A percentile compares a stretch with the other conserved stretches of the same genome.
phyloP scores from a whole-genome alignment of 2,888 invertebrate species.

The Nemapogon koenigi region DNA sequence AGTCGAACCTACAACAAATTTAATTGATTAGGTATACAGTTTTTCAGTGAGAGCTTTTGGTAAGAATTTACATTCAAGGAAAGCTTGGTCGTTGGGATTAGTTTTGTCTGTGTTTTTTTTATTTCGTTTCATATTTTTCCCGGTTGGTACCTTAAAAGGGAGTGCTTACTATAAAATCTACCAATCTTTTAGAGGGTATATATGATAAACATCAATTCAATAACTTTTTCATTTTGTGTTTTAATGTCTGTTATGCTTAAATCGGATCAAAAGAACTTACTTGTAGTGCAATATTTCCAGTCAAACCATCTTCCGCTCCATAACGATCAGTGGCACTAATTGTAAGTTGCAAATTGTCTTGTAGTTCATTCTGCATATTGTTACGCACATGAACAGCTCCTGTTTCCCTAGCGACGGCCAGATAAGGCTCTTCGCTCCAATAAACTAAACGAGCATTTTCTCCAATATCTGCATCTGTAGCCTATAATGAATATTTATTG shows the following conservation, averaged over 20 bases:
- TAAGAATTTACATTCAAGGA: no score
- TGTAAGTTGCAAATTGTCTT: slow-evolving; percentile 29
- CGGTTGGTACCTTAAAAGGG: no score
- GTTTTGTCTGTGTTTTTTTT: no score
- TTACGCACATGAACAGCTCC: slow-evolving; percentile 64
- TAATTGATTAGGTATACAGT: slow-evolving; percentile 12
- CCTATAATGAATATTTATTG: slow-evolving; percentile 29
- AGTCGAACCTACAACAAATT: slow-evolving; percentile 45
- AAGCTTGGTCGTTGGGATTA: no score
- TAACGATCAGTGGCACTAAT: slow-evolving; percentile 47
- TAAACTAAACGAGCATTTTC: slow-evolving; percentile 54
- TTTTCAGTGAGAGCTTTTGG: no score
- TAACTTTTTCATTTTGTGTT: no score
- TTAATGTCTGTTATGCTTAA: no score
- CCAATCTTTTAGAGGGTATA: no score
- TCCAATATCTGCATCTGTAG: slow-evolving; percentile 64
- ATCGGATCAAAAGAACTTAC: slow-evolving; percentile 25
- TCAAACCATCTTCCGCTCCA: slow-evolving; percentile 32
- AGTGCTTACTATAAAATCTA: no score
- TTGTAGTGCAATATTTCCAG: slow-evolving; percentile 34
- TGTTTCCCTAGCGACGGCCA: slow-evolving; percentile 61
- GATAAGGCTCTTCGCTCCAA: slow-evolving; percentile 38
- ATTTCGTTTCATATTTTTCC: no score
- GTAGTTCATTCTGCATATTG: slow-evolving; percentile 30
- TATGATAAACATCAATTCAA: no score